Conservation (phyloP, 2,797 vertebrate species). For the Muscicapa comitata region DNA sequence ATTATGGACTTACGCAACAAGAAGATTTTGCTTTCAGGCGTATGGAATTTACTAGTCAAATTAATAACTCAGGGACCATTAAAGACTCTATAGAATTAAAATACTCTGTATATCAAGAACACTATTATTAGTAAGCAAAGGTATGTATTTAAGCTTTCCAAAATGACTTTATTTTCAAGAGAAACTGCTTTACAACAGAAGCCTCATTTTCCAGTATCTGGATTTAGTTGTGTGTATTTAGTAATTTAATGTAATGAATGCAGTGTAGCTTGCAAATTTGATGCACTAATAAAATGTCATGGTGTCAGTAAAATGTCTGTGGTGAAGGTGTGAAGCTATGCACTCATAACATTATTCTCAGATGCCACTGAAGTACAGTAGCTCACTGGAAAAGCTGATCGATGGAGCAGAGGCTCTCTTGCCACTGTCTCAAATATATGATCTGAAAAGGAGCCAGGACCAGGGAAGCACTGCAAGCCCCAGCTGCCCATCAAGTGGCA, state of each 20-base stretch:
- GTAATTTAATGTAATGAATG: neutral
- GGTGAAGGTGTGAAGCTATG: neutral
- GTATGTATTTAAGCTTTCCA: neutral
- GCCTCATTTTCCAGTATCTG: neutral
- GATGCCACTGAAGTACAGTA: neutral
- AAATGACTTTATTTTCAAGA: neutral
- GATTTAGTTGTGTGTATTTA: neutral
- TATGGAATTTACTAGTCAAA: neutral
- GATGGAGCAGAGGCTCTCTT: neutral
- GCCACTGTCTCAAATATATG: neutral
- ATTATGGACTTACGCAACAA: neutral
- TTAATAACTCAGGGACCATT: neutral
- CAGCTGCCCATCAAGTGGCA: neutral
- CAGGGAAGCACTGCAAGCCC: neutral
- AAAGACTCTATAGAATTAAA: neutral
- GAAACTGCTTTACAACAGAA: neutral
- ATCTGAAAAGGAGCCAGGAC: neutral
- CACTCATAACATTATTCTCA: neutral
- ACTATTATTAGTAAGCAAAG: neutral
- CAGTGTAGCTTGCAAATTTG: neutral
- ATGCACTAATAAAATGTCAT: neutral
- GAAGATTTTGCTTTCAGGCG: neutral
- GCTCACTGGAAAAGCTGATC: neutral
- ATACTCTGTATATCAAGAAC: neutral
- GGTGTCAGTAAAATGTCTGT: neutral